Evolutionary conservation across 2,113 vertebrate species (phyloP).

Genomic region (Toxostoma redivivum): DNA sequence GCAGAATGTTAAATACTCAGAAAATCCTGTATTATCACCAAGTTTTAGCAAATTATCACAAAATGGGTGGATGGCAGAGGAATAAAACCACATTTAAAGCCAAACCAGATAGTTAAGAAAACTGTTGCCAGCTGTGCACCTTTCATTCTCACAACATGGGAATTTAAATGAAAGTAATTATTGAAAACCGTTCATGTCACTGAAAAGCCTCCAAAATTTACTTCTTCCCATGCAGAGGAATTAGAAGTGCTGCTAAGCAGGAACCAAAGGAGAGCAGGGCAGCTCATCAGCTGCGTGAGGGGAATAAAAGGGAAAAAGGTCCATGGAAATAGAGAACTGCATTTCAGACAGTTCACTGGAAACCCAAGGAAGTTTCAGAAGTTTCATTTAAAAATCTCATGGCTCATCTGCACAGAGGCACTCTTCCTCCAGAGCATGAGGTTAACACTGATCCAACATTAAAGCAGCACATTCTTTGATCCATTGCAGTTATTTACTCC

Average conservation of each 20-base stretch:
- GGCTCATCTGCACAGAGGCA: background rate
- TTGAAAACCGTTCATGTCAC: background rate
- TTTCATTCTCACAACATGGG: background rate
- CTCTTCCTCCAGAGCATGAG: background rate
- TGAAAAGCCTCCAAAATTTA: background rate
- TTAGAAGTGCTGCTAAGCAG: background rate
- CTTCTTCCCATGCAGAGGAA: background rate
- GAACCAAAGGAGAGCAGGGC: background rate
- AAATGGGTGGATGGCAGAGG: background rate
- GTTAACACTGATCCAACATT: background rate
- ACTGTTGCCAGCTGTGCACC: background rate
- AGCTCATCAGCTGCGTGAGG: background rate
- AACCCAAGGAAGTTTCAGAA: background rate
- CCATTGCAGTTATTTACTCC: background rate
- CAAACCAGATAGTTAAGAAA: background rate
- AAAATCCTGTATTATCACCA: background rate
- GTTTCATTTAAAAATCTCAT: background rate
- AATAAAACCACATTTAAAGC: background rate
- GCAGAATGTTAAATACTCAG: background rate
- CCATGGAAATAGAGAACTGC: rapidly evolving
- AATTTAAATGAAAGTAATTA: background rate
- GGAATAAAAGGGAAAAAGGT: background rate
- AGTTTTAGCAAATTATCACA: background rate
- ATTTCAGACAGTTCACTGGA: background rate
- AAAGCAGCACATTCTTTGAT: background rate